Evolutionary conservation across 2,113 vertebrate species (phyloP).

Genomic region (Heteronetta atricapilla): DNA sequence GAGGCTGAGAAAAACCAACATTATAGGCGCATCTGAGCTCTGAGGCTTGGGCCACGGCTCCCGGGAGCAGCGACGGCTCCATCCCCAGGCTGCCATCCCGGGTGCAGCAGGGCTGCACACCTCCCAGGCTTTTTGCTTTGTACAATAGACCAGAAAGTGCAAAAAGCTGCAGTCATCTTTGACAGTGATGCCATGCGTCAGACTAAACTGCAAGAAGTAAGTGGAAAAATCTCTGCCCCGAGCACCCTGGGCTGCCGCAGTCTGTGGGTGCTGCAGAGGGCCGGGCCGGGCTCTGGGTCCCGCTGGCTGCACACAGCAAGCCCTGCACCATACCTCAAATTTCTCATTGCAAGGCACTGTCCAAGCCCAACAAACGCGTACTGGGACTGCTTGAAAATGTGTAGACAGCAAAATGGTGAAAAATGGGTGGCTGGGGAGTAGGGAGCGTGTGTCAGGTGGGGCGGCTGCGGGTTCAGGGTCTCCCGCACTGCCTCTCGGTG

Average conservation of each 20-base stretch:
- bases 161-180: neutral
- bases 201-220: neutral
- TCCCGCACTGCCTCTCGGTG: neutral
- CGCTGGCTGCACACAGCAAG: rapidly evolving
- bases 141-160: neutral
- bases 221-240: neutral
- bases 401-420: neutral
- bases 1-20: neutral
- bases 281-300: neutral
- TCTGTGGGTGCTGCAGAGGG: neutral
- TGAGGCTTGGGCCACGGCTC: neutral
- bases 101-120: neutral
- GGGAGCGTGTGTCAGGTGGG: neutral
- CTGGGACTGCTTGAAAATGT: neutral
- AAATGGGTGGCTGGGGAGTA: neutral
- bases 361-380: neutral
- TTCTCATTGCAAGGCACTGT: neutral
- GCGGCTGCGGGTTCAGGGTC: neutral
- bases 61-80: neutral
- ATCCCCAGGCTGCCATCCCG: neutral
- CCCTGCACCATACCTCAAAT: neutral
- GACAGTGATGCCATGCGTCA: neutral
- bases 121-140: neutral
- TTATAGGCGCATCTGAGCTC: neutral
- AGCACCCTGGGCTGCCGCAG: neutral